Evolutionary conservation across 2,888 invertebrate species (phyloP).

Genomic region (Heliothis peltigera): DNA sequence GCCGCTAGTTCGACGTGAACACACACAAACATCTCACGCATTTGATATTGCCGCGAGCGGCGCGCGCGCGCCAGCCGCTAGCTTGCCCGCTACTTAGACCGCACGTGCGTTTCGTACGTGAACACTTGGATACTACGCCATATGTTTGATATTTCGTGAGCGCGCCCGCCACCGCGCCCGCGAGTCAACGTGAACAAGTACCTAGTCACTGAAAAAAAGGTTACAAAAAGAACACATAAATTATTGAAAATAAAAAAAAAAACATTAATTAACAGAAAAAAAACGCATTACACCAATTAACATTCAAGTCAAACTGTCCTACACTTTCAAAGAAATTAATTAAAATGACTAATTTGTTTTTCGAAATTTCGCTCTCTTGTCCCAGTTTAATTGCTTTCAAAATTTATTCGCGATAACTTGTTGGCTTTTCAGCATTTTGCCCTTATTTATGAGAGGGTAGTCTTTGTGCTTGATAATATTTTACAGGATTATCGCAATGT

Average conservation of each 20-base stretch:
- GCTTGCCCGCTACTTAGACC: no score
- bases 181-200: no score
- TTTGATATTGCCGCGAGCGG: no score
- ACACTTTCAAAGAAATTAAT: slow-evolving; percentile 56
- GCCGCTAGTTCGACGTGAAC: no score
- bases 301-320: slow-evolving; percentile 27
- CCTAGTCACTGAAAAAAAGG: no score
- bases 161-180: no score
- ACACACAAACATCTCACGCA: no score
- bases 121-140: no score
- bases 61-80: no score
- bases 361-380: slow-evolving; percentile 42
- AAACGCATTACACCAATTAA: slow-evolving; percentile 8
- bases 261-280: background rate
- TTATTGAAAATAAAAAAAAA: background rate
- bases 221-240: no score
- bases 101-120: no score
- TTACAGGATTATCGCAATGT: slow-evolving; percentile 36
- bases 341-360: slow-evolving; percentile 57
- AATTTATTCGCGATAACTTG: slow-evolving; percentile 56
- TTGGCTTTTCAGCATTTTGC: slow-evolving; percentile 25
- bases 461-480: slow-evolving; percentile 44
- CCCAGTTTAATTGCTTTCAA: slow-evolving; percentile 50
- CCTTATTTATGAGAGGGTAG: slow-evolving; percentile 40
- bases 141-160: no score